Evolutionary conservation across 2,797 vertebrate genomes (phyloP), one percentile per base, ranked within the genome.

Genomic region (Ceyx erithaca): DNA sequence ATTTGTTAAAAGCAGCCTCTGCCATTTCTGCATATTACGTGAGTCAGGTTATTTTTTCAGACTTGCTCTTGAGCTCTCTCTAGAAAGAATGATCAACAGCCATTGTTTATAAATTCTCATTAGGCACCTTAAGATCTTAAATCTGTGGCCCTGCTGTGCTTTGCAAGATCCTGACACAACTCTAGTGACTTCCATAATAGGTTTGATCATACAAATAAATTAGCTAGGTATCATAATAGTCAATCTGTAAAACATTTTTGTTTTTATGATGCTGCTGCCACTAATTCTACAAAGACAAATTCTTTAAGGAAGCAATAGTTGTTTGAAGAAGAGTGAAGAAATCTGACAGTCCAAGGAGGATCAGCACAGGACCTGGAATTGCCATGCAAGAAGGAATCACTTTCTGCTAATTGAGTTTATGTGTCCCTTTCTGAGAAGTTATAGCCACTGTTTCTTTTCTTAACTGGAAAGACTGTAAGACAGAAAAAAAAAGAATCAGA

Each of bases 391-490:
- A 49, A 83, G 66, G 30, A 73, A 59, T 82, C 12, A 25, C 23
- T 37, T 89, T 63, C 55, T 81, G 16, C 31, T 72, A 37, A 30
- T 33, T 8, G 43, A 49, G 69, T 49, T n/a, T 76, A 2, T 59
- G 8, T 41, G 19, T 58, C 8, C 17, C 26, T 73, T 73, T 80
- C 64, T 57, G 25, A 67, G 30, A 2, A 4, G 23, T 83, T 80
- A 28, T 31, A 73, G 33, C 40, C 3, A 5, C 41, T 57, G 10
- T 43, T 70, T 35, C 26, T 77, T 69, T 61, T 73, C 14, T 85
- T 67, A 80, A 66, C 33, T 55, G 19, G 40, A 30, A 85, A 66
- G 33, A 12, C 17, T 0, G 0, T 49, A 59, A 2, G 1, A 54
- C 8, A 35, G 7, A 37, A 75, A 89, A 54, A 89, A 89, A 30